phyloP scores from a whole-genome alignment of 2,888 invertebrate species.

The Hypomecis atomaria region DNA sequence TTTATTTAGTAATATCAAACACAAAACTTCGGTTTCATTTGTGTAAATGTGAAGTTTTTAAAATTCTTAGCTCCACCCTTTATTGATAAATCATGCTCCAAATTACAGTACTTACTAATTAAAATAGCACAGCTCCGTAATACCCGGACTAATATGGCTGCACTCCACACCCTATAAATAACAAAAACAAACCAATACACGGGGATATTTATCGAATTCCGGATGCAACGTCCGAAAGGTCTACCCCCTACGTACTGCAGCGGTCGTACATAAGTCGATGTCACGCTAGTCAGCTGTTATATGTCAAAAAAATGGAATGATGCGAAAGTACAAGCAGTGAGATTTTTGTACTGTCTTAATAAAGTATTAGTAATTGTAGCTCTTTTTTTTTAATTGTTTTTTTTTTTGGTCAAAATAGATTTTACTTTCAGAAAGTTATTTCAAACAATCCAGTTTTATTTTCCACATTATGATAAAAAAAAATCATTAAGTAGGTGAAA shows the following conservation, averaged over 20 bases:
- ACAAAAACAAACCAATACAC: conserved; percentile 57
- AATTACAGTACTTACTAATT: conserved; percentile 25
- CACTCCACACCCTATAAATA: conserved; percentile 48
- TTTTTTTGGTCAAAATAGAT: too few species aligned
- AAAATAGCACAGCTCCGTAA: conserved; percentile 28
- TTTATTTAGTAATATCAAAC: too few species aligned
- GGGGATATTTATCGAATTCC: conserved; percentile 66
- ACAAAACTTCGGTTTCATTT: background rate
- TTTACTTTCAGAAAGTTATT: too few species aligned
- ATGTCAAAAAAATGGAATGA: too few species aligned
- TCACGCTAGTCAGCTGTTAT: background rate
- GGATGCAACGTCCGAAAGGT: conserved; percentile 59
- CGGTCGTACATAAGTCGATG: background rate
- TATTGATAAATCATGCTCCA: conserved; percentile 23
- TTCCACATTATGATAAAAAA: too few species aligned
- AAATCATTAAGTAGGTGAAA: too few species aligned
- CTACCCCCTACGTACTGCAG: conserved; percentile 26
- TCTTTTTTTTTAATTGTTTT: too few species aligned
- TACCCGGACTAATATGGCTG: conserved; percentile 35
- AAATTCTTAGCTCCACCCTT: background rate
- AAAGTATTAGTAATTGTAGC: too few species aligned
- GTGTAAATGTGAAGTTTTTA: background rate
- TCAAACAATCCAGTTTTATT: too few species aligned
- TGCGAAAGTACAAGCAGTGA: too few species aligned
- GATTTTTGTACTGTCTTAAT: too few species aligned